phyloP scores from a whole-genome alignment of 1,140 invertebrate species.

The Macrobrachium rosenbergii region DNA sequence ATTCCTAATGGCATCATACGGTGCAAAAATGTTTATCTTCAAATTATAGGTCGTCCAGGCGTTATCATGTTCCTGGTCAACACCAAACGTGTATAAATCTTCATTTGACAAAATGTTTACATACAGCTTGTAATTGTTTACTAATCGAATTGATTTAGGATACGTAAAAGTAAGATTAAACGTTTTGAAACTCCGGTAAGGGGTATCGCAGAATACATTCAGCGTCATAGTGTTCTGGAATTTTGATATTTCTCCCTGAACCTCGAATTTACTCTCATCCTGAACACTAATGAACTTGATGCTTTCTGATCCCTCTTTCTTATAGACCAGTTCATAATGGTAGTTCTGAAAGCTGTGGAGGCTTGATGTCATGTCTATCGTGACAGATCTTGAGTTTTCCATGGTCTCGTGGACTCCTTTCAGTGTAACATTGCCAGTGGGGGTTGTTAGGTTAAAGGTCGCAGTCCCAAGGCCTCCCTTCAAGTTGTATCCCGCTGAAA shows the following conservation, averaged over 20 bases:
- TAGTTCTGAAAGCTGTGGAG: conserved; percentile 46
- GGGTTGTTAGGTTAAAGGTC: conserved; percentile 18
- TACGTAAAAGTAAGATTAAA: conserved; percentile 14
- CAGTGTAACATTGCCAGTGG: conserved; percentile 38
- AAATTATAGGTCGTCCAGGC: conserved; percentile 21
- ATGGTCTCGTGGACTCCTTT: background rate
- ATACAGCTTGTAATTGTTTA: conserved; percentile 5
- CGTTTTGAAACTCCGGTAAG: conserved; percentile 14
- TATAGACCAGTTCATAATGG: conserved; percentile 10
- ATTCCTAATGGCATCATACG: conserved; percentile 24
- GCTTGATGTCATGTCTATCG: conserved; percentile 37
- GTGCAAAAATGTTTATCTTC: background rate
- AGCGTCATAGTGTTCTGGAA: background rate
- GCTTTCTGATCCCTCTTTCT: background rate
- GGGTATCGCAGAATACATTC: background rate
- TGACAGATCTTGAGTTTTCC: conserved; percentile 8
- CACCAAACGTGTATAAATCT: conserved; percentile 10
- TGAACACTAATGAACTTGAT: conserved; percentile 14
- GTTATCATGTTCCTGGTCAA: conserved; percentile 16
- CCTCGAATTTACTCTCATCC: conserved; percentile 21
- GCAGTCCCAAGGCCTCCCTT: background rate
- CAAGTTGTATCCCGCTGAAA: too few species aligned
- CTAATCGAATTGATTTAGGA: background rate
- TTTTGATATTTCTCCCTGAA: background rate
- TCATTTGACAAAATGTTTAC: background rate